phyloP scores from a whole-genome alignment of 2,797 vertebrate species.

The Poeciliopsis presidionis region DNA sequence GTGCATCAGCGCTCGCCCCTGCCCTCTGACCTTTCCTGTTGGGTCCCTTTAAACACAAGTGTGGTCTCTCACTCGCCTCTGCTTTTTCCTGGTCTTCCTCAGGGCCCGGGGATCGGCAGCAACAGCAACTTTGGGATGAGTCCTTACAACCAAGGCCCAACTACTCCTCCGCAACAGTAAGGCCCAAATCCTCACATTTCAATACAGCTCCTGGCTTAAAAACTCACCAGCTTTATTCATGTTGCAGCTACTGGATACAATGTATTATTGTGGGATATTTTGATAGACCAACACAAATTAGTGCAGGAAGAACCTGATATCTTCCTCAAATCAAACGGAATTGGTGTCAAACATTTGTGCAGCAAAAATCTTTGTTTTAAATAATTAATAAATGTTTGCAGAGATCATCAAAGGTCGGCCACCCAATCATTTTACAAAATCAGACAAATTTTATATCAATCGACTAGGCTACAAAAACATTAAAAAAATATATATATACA shows the following conservation, averaged over 20 bases:
- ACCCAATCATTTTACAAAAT: too few relatives aligned
- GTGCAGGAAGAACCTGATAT: neutral
- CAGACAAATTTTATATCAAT: too few relatives aligned
- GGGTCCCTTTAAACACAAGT: conserved; percentile 74
- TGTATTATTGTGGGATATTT: neutral
- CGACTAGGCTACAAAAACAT: too few relatives aligned
- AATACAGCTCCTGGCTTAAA: neutral
- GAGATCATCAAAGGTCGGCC: too few relatives aligned
- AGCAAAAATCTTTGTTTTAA: too few relatives aligned
- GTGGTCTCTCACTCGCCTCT: conserved; percentile 70
- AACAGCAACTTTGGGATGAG: conserved; percentile 91
- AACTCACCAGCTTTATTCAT: neutral
- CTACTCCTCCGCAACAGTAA: conserved; percentile 96
- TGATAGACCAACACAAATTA: neutral
- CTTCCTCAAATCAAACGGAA: too few relatives aligned
- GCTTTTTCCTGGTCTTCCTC: conserved; percentile 57
- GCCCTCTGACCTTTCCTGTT: conserved; percentile 78
- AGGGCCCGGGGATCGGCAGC: conserved; percentile 89
- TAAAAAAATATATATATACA: too few relatives aligned
- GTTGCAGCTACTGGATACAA: neutral
- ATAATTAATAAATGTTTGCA: too few relatives aligned
- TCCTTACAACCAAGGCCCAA: conserved; percentile 91
- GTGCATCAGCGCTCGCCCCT: conserved; percentile 71
- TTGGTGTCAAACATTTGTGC: too few relatives aligned
- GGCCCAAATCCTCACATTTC: conserved; percentile 40